Evolutionary conservation across 2,797 vertebrate genomes (phyloP).

Genomic region (Pitangus sulphuratus): DNA sequence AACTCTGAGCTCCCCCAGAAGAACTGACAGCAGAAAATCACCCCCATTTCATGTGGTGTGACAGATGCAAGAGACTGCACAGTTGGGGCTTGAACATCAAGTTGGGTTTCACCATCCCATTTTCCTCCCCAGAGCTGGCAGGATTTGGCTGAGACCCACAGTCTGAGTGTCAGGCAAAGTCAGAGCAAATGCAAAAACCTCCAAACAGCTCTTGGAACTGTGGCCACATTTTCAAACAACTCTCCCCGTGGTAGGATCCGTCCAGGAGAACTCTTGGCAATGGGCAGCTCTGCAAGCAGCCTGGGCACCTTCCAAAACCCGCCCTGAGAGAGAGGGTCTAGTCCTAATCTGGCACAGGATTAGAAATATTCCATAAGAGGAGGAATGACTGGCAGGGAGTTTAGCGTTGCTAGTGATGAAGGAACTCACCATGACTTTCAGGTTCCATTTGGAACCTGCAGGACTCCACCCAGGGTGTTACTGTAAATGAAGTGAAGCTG

Average conservation of each 20-base stretch:
- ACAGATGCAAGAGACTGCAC: not conserved
- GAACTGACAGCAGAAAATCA: not conserved
- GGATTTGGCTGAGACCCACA: not conserved
- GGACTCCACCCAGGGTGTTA: not conserved
- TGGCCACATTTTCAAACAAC: not conserved
- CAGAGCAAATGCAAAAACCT: not conserved
- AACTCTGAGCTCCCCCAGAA: not conserved
- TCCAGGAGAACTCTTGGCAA: not conserved
- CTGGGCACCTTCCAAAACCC: not conserved
- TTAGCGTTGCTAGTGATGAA: not conserved
- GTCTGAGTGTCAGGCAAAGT: not conserved
- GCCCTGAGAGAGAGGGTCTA: not conserved
- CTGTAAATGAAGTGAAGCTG: not conserved
- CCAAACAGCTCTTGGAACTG: not conserved
- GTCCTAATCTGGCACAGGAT: not conserved
- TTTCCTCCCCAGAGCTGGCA: not conserved
- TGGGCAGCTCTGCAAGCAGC: not conserved
- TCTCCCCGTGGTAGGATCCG: not conserved
- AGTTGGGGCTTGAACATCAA: not conserved
- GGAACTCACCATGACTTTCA: not conserved
- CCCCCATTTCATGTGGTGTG: not conserved
- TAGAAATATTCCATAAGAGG: not conserved
- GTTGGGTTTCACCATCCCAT: not conserved
- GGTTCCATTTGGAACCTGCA: not conserved
- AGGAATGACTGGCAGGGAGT: not conserved